Base-by-base conservation (phyloP, 2,113 vertebrate species). In the Ophthalmolycus amberensis region DNA sequence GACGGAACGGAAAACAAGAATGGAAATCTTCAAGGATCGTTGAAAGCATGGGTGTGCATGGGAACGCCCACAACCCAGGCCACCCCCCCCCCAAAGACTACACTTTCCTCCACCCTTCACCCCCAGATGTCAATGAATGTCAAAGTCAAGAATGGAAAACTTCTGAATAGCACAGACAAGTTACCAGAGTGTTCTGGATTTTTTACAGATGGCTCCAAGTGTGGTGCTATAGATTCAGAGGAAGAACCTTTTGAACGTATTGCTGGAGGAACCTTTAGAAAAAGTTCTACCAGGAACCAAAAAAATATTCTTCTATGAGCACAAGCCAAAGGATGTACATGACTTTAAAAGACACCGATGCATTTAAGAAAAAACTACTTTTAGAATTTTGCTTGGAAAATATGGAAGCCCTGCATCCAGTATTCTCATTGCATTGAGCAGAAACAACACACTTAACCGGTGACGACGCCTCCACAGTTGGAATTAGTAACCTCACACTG, bases 401-500 rank as follows among this genome's bases (percentile, higher is more conserved):
- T 34, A 11, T 18, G 15, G 58, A 74, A 14, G 22, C 1, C 3
- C 0, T 34, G 18, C 3, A 11, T 25, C 44, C 12, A n/a, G 34
- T 65, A 50, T 44, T 25, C 22, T 50, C 34, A 70, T 64, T 37
- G 27, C 68, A 70, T 82, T 82, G 46, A 59, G 34, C 48, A 65
- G 56, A 29, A 58, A 15, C 56, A 5, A 27, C 56, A 15, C 25
- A 12, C 46, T 16, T 48, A 6, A 48, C 25, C 56, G 14, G 66
- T 71, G 37, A 69, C 48, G 56, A 56, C 20, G 18, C 74, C 75
- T 81, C 59, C 63, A 58, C 32, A 20, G 73, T 65, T 83, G 62
- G 80, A 79, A 87, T 79, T 67, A 37, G 79, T 73, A 62, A 86
- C 76, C 64, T 60, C 75, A 80, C 80, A 80, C 71, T 87, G 80